Evolutionary conservation across 2,797 vertebrate species (phyloP).

Genomic region (Jordanella pulchra): DNA sequence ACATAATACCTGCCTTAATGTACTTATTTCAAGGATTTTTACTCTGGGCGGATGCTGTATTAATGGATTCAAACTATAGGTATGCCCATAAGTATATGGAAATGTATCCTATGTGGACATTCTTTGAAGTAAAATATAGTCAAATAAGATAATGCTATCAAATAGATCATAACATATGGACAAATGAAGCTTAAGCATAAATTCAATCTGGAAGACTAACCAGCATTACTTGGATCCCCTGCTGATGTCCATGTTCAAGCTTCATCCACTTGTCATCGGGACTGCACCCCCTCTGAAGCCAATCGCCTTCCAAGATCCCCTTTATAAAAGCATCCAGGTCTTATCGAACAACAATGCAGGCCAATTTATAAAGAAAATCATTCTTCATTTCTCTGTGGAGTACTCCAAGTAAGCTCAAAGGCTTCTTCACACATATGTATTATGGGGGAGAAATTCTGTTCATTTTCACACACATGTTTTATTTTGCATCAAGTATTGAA

Average conservation of each 20-base stretch:
- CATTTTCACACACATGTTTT: constrained; percentile 82
- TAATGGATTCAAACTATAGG: not conserved
- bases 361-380: not conserved
- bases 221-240: too few species aligned
- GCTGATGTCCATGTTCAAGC: too few species aligned
- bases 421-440: constrained; percentile 34
- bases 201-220: too few species aligned
- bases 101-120: not conserved
- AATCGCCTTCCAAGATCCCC: too few species aligned
- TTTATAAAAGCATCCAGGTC: too few species aligned
- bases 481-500: constrained; percentile 81
- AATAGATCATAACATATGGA: not conserved
- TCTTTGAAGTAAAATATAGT: not conserved
- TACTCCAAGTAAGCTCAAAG: constrained; percentile 6
- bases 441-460: constrained; percentile 33
- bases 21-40: not conserved
- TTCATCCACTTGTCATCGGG: too few species aligned
- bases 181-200: too few species aligned
- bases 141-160: not conserved
- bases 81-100: not conserved
- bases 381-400: not conserved
- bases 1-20: not conserved
- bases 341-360: too few species aligned
- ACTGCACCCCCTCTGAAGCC: too few species aligned
- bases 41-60: not conserved